Evolutionary conservation across 2,797 vertebrate genomes (phyloP).

Genomic region (Lepilemur ruficaudatus): DNA sequence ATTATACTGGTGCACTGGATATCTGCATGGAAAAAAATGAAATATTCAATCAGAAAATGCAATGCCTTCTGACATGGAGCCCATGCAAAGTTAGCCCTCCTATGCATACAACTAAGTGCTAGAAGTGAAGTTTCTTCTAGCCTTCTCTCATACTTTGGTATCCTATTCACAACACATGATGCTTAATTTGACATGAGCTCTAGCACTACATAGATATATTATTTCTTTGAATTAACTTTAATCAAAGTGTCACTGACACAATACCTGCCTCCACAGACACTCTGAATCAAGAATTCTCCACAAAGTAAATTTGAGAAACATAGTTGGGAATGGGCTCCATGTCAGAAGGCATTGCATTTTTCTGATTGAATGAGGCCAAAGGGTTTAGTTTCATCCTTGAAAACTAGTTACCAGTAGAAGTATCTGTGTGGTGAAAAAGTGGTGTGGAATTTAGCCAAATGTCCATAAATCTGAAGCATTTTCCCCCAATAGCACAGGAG

Average conservation of each 20-base stretch:
- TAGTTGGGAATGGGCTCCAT: background rate
- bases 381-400: background rate
- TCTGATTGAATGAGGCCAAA: background rate
- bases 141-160: fast-evolving
- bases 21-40: background rate
- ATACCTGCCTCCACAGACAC: background rate
- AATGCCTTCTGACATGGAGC: too few relatives aligned
- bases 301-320: background rate
- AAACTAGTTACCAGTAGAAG: background rate
- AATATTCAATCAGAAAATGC: background rate
- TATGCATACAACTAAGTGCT: background rate
- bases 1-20: background rate
- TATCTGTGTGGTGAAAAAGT: background rate
- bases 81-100: background rate
- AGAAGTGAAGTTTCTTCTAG: background rate
- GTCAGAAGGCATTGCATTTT: background rate
- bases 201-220: background rate
- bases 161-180: background rate
- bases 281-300: background rate
- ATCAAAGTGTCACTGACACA: background rate
- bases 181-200: background rate
- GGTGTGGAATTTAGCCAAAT: background rate
- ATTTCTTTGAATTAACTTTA: background rate
- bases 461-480: background rate
- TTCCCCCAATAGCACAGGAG: background rate